Conservation (phyloP, 2,888 invertebrate species). For the Sclerodermus sp. region DNA sequence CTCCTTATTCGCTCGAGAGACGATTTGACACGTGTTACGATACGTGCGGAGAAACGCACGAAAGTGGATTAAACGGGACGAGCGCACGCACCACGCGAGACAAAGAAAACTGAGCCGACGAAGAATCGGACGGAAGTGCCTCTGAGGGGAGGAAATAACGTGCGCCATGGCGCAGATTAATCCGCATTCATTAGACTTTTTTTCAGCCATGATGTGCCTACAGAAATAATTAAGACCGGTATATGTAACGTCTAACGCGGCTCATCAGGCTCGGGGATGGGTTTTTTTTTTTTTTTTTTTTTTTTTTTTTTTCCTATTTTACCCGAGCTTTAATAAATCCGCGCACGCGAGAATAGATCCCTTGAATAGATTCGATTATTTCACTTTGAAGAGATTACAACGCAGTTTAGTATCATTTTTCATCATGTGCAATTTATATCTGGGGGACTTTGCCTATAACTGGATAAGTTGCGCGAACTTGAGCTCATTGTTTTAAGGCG, state of each 20-base stretch:
- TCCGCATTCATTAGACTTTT: constrained; percentile 1
- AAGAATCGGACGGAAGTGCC: constrained; percentile 10
- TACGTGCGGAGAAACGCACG: background rate
- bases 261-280: background rate
- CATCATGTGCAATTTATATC: too few relatives aligned
- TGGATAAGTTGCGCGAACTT: too few relatives aligned
- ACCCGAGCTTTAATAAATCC: too few relatives aligned
- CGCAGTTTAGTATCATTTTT: too few relatives aligned
- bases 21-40: constrained; percentile 7
- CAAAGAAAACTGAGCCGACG: background rate
- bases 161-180: background rate
- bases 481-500: too few relatives aligned
- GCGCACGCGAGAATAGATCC: too few relatives aligned
- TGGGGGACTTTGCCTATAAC: too few relatives aligned
- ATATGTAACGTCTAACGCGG: too few relatives aligned
- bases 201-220: background rate
- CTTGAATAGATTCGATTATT: too few relatives aligned
- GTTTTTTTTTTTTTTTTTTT: background rate
- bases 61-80: background rate
- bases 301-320: background rate
- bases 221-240: too few relatives aligned
- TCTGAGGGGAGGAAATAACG: constrained; percentile 1
- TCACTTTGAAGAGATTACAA: too few relatives aligned
- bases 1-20: constrained; percentile 1
- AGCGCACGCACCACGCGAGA: background rate